Base-by-base conservation (phyloP, 2,797 vertebrate species). In the Nyctibius grandis region DNA sequence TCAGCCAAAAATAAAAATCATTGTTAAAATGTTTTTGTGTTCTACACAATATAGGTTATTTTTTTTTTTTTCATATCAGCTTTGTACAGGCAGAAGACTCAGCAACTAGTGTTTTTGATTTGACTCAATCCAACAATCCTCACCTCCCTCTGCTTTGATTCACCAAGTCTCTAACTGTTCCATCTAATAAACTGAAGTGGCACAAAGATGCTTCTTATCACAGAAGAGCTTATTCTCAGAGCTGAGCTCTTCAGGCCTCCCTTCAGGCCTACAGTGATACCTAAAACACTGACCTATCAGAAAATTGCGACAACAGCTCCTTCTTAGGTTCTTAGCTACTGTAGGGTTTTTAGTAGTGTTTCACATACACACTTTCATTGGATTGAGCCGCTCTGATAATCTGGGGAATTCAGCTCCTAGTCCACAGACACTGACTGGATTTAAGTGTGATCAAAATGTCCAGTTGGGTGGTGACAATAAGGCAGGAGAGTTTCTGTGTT, bases 351-450 rank as follows among this genome's bases (percentile, higher is more conserved):
- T 22, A 31, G 11, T 5, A 23, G 19, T 23, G 3, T 38, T 59
- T 80, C 15, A 16, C 34, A 26, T 5, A 3, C 7, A 29, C 2
- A 3, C 0, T 64, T 48, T 11, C 2, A 3, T 1, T 81, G 20
- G 3, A 44, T 9, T 40, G 20, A 83, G 6, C 4, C 3, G 1
- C 9, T 44, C 7, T 22, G 7, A 15, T 4, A 40, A n/a, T 12
- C 25, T 20, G 13, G 6, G 9, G 26, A 36, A 68, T 36, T 75
- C 13, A 51, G 9, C 5, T 72, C 20, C 6, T 20, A 14, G 3
- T 11, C 20, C 76, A 9, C 33, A 34, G 28, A 75, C 42, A 4
- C 11, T 72, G 28, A 15, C 14, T 26, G 5, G 9, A 17, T 79
- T 23, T 45, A 20, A 17, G 8, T 25, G 2, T 3, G 22, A 53